Evolutionary conservation across 2,797 vertebrate genomes (phyloP).

Genomic region (Pelochelys cantorii): DNA sequence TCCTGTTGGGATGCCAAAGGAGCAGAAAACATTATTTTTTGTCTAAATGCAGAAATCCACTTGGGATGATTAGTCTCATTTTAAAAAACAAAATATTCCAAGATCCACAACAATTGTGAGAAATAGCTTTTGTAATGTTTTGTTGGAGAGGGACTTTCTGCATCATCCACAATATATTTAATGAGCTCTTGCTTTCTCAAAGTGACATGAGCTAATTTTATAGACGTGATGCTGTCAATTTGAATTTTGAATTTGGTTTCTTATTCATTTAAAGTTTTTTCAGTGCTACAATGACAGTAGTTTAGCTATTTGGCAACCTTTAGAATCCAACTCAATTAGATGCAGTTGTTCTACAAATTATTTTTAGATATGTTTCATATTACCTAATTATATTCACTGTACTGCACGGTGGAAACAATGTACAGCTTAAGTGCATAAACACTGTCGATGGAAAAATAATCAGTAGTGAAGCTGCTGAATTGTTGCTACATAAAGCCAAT

Average conservation of each 20-base stretch:
- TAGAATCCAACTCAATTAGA: slow-evolving; percentile 40
- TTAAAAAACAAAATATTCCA: slow-evolving; percentile 19
- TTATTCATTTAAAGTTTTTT: slow-evolving; percentile 49
- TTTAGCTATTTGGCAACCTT: slow-evolving; percentile 27
- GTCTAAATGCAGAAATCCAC: slow-evolving; percentile 36
- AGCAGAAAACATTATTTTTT: slow-evolving; percentile 44
- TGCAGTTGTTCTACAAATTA: slow-evolving; percentile 56
- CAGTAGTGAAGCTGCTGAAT: background rate
- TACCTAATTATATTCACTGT: background rate
- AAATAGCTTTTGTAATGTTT: slow-evolving; percentile 37
- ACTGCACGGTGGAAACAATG: background rate
- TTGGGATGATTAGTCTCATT: slow-evolving; percentile 25
- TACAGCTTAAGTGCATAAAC: background rate
- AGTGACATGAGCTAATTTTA: slow-evolving; percentile 32
- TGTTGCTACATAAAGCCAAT: background rate
- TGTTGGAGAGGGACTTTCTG: slow-evolving; percentile 9
- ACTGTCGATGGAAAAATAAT: background rate
- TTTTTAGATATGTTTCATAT: slow-evolving; percentile 46
- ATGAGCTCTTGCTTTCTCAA: slow-evolving; percentile 61
- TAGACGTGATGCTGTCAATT: slow-evolving; percentile 21
- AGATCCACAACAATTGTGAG: slow-evolving; percentile 5
- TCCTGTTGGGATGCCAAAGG: slow-evolving; percentile 28
- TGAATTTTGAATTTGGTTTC: slow-evolving; percentile 60
- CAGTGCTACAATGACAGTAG: slow-evolving; percentile 27
- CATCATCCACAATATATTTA: slow-evolving; percentile 26